Conservation (phyloP, 2,797 vertebrate genomes). For the Pseudochaenichthys georgianus region DNA sequence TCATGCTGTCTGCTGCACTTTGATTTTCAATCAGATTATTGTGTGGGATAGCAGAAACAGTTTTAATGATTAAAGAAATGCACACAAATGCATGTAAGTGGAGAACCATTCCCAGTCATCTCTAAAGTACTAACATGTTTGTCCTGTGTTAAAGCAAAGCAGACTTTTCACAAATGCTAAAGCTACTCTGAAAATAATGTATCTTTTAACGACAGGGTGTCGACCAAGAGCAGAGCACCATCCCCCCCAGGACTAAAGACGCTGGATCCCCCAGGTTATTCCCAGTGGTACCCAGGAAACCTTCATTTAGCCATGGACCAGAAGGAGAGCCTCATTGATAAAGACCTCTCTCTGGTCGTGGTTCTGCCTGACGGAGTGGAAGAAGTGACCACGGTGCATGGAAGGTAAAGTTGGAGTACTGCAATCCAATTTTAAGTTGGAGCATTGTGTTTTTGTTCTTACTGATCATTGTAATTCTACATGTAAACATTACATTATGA, state of each 20-base stretch:
- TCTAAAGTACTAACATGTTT: conserved; percentile 7
- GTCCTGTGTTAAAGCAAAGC: conserved; percentile 4
- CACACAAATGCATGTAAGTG: background rate
- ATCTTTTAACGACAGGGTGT: conserved; percentile 86
- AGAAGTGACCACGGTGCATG: conserved; percentile 88
- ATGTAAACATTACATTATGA: conserved; percentile 2
- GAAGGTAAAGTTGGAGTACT: conserved; percentile 86
- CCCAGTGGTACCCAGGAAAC: conserved; percentile 81
- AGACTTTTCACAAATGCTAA: conserved; percentile 7
- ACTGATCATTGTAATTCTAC: no score
- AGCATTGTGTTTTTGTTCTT: background rate
- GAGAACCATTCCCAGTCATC: background rate
- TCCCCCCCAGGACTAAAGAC: conserved; percentile 88
- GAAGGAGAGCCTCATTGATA: conserved; percentile 90
- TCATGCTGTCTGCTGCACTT: conserved; percentile 63
- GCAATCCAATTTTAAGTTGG: background rate
- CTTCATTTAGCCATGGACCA: conserved; percentile 88
- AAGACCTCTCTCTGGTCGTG: conserved; percentile 91
- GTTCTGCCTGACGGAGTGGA: conserved; percentile 92
- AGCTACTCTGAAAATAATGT: conserved; percentile 27
- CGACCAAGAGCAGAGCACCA: conserved; percentile 93
- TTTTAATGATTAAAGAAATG: conserved; percentile 4
- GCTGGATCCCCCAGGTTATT: conserved; percentile 77
- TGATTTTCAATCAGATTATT: conserved; percentile 62
- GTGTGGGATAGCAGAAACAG: conserved; percentile 48